phyloP scores from a whole-genome alignment of 2,113 vertebrate genomes.

The Brachirus orientalis region DNA sequence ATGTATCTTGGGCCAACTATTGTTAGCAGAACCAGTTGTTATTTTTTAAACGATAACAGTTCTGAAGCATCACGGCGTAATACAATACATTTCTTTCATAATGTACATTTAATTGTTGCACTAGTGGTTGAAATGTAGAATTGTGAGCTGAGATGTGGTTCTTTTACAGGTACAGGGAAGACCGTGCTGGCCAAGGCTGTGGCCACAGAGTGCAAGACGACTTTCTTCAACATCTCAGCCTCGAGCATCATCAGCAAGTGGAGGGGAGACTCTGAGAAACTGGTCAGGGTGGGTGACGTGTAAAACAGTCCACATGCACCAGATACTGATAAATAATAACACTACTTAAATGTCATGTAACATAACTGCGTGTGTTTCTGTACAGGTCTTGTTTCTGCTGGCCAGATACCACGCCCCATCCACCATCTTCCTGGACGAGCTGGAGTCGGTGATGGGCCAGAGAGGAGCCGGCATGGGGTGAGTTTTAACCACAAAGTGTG shows the following conservation, averaged over 20 bases:
- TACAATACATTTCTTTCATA: too few species aligned
- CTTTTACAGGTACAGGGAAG: conserved; percentile 90
- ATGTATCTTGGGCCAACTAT: too few species aligned
- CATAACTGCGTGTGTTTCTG: neutral
- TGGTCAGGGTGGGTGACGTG: conserved; percentile 86
- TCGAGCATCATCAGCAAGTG: conserved; percentile 99
- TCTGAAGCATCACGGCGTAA: too few species aligned
- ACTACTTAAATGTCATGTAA: too few species aligned
- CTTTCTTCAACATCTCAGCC: conserved; percentile 98
- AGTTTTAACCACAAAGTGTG: conserved; percentile 14
- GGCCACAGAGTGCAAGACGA: conserved; percentile 95
- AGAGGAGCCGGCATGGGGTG: conserved; percentile 89
- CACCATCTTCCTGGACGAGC: conserved; percentile 97
- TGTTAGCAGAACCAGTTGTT: too few species aligned
- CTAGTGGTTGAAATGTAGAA: too few species aligned
- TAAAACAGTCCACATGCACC: too few species aligned
- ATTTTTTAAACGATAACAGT: too few species aligned
- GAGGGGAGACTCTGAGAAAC: conserved; percentile 97
- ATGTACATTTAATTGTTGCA: too few species aligned
- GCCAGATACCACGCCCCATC: conserved; percentile 96
- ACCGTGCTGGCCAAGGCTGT: conserved; percentile 97
- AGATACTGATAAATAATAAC: too few species aligned
- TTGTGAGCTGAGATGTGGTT: neutral
- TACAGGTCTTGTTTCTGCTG: conserved; percentile 94
- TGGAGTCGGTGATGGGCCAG: conserved; percentile 97